Evolutionary conservation across 2,888 invertebrate species (phyloP).

Genomic region (Tetranychus piercei): DNA sequence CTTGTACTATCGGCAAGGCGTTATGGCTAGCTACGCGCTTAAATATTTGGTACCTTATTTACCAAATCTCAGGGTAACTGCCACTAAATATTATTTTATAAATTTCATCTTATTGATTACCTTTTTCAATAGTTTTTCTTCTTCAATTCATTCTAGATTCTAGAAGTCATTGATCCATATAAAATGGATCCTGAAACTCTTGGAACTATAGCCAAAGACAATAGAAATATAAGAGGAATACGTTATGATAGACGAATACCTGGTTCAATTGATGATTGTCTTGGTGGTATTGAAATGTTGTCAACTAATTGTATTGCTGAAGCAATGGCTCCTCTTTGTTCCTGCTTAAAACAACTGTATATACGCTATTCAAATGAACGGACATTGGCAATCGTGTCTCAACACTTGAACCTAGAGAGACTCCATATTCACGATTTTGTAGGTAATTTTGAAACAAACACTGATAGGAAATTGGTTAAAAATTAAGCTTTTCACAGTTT

Average conservation of each 20-base stretch:
- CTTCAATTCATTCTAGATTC: background rate
- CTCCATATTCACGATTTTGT: constrained; percentile 7
- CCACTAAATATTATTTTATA: background rate
- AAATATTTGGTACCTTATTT: constrained; percentile 1
- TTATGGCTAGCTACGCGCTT: background rate
- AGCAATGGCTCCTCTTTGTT: background rate
- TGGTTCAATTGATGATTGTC: background rate
- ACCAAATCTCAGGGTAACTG: background rate
- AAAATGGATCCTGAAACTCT: constrained; percentile 7
- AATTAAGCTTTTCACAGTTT: background rate
- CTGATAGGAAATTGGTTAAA: background rate
- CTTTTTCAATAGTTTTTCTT: background rate
- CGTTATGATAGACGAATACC: constrained; percentile 8
- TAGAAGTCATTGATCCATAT: constrained; percentile 4
- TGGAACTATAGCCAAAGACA: background rate
- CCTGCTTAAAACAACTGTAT: background rate
- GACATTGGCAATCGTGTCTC: background rate
- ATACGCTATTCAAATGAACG: background rate
- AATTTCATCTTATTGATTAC: background rate
- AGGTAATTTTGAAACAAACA: background rate
- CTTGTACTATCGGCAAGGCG: background rate
- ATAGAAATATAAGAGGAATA: background rate
- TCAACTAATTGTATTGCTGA: constrained; percentile 5
- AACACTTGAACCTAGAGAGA: background rate
- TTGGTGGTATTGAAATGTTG: background rate